Evolutionary conservation across 2,888 invertebrate species (phyloP).

Genomic region (Pomacea canaliculata): DNA sequence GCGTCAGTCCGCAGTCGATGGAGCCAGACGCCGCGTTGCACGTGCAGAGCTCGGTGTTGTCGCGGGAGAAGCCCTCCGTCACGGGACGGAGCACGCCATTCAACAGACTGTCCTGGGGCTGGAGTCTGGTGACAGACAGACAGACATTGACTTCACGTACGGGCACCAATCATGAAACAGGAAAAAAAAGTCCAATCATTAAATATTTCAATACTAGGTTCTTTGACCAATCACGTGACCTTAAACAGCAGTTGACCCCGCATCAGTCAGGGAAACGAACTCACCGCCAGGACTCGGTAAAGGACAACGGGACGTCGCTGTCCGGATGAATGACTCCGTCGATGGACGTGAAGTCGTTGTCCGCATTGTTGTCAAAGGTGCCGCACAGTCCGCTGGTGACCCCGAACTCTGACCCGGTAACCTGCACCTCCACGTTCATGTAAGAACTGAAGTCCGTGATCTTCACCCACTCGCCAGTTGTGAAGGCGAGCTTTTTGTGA

Average conservation of each 20-base stretch:
- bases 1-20: constrained; percentile 10
- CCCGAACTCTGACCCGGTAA: constrained; percentile 19
- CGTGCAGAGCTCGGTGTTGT: background rate
- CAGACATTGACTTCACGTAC: too few species aligned
- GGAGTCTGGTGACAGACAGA: background rate
- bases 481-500: constrained; percentile 11
- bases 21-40: constrained; percentile 2
- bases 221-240: too few species aligned
- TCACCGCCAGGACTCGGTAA: constrained; percentile 22
- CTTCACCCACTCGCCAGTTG: constrained; percentile 17
- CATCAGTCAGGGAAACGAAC: too few species aligned
- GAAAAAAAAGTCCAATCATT: too few species aligned
- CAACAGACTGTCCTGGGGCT: constrained; percentile 6
- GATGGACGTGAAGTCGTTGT: constrained; percentile 6
- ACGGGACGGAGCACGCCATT: constrained; percentile 6
- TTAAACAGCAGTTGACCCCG: too few species aligned
- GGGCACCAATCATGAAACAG: too few species aligned
- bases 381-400: constrained; percentile 17
- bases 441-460: constrained; percentile 24
- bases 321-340: constrained; percentile 10
- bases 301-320: constrained; percentile 1
- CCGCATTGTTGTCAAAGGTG: constrained; percentile 22
- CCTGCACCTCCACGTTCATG: constrained; percentile 26
- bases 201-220: too few species aligned
- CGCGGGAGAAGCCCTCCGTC: background rate